These are phyloP conservation scores for Halcyon malimbica DNA, from an alignment of 2,113 vertebrate species.

Conservation along the genomic window DNA sequence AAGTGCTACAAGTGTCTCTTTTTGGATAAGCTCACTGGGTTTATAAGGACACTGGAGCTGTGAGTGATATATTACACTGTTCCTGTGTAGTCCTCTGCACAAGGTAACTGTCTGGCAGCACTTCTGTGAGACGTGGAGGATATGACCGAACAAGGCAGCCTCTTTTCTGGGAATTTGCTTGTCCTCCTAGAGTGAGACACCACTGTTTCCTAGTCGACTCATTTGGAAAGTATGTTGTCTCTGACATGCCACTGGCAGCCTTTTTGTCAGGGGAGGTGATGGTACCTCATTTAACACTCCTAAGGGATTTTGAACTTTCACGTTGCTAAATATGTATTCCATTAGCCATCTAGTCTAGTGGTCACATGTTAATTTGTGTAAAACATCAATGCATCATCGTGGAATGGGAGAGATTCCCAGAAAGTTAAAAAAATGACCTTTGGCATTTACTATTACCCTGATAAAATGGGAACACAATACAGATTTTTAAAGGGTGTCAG, in stretches of 20 bases:
- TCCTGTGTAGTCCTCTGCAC: background rate
- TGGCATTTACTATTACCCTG: background rate
- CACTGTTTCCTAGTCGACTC: background rate
- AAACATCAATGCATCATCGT: background rate
- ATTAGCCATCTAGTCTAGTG: background rate
- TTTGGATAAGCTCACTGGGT: background rate
- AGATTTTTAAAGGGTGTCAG: background rate
- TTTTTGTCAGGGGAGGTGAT: background rate
- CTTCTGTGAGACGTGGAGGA: background rate
- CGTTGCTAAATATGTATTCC: constrained; percentile 15
- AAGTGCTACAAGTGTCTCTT: background rate
- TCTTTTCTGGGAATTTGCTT: background rate
- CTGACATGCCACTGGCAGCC: background rate
- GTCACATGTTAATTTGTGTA: constrained; percentile 8
- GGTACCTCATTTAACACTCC: background rate
- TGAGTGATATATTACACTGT: background rate
- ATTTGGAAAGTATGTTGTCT: background rate
- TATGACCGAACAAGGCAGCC: background rate
- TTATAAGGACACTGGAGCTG: background rate
- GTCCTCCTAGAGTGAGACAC: background rate
- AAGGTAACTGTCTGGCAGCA: background rate
- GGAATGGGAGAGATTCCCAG: constrained; percentile 3
- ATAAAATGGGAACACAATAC: background rate
- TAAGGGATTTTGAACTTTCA: constrained; percentile 1
- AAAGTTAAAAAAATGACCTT: background rate